phyloP scores from a whole-genome alignment of 2,888 invertebrate species.

The Megaustenia siamemsis region DNA sequence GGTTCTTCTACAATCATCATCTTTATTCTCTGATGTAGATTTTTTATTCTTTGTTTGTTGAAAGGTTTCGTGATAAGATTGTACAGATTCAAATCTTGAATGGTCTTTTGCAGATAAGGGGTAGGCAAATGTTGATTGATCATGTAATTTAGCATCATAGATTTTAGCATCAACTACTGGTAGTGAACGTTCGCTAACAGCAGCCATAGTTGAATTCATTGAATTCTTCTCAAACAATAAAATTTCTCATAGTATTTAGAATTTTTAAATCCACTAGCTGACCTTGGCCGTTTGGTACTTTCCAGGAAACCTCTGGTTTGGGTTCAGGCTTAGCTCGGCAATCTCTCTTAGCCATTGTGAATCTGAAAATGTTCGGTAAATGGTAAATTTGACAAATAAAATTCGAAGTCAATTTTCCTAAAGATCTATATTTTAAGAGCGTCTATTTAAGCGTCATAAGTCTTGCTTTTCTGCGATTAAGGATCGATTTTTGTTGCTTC shows the following conservation, averaged over 20 bases:
- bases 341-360: neutral
- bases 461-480: neutral
- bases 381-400: neutral
- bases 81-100: neutral
- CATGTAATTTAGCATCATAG: neutral
- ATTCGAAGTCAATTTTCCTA: neutral
- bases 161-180: neutral
- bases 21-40: too few relatives aligned
- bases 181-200: neutral
- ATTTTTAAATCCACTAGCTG: conserved; percentile 7
- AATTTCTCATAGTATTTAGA: conserved; percentile 30
- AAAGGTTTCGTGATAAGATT: neutral
- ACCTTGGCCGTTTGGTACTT: neutral
- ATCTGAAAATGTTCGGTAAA: conserved; percentile 4
- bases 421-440: neutral
- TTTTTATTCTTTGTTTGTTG: too few relatives aligned
- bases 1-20: too few relatives aligned
- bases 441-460: neutral
- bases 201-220: neutral
- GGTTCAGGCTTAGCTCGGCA: neutral
- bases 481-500: too few relatives aligned
- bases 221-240: conserved; percentile 5
- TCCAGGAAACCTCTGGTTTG: neutral
- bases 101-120: neutral
- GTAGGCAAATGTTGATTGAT: neutral